Base-by-base conservation (phyloP, 2,113 vertebrate genomes). In the Spheniscus mendiculus region DNA sequence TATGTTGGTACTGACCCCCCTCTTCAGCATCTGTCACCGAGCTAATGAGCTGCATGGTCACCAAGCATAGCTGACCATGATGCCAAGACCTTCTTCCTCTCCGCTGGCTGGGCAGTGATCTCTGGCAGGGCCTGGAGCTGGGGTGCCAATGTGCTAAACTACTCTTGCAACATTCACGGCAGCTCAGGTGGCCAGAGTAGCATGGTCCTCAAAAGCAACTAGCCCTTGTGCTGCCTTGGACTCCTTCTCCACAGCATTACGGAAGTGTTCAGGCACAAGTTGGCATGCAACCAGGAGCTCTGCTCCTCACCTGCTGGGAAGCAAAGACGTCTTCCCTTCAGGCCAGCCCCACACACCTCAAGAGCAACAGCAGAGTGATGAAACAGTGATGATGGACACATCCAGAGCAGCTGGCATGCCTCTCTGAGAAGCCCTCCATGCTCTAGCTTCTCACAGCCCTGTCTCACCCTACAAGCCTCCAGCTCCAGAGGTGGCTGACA, bases 51-150 rank as follows among this genome's bases (percentile, higher is more conserved):
- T 89, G 11, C 5, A 22, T 5, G 40, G 23, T 69, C 50, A 76
- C 12, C 0, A 0, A 27, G 83, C 10, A 47, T 0, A 42, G 17
- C 0, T 81, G 25, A 84, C 45, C 47, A 47, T 2, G 15, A 94
- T 30, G 52, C 50, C 1, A 4, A 79, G 42, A 81, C 20, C n/a
- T 81, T 53, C 42, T 26, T 42, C 32, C 11, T 78, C 59, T 87
- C 72, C 78, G 50, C 58, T 81, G 32, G 27, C 40, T 38, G n/a
- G 20, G 30, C 40, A 78, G 49, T 7, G 15, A 29, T 22, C 25
- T 74, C n/a, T 32, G n/a, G n/a, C 53, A 82, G 19, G 23, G 65
- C 34, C 56, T 61, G 32, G 32, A 91, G 73, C 27, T 45, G 21
- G 4, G 27, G 5, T 87, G 59, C 59, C 45, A 78, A 17, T 0